These are phyloP conservation scores for Eucriotettix oculatus DNA, from an alignment of 2,888 invertebrate species.

Conservation along the genomic window DNA sequence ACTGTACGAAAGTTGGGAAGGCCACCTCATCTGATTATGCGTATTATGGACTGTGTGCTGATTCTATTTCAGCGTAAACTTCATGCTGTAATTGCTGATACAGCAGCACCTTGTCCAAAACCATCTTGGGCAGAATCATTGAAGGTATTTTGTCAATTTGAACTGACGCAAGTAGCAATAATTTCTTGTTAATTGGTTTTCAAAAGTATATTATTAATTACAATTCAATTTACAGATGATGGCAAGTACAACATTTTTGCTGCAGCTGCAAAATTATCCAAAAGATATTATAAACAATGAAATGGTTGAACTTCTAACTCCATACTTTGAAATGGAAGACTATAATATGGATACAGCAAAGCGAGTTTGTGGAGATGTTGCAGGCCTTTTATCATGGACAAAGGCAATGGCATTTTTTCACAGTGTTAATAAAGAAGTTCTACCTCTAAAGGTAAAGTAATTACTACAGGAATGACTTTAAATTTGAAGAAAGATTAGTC, in stretches of 20 bases:
- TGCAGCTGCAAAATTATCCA: slow-evolving; percentile 85
- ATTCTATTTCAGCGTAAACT: slow-evolving; percentile 81
- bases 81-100: slow-evolving; percentile 66
- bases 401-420: slow-evolving; percentile 93
- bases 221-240: slow-evolving; percentile 49
- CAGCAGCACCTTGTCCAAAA: slow-evolving; percentile 68
- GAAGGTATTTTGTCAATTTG: slow-evolving; percentile 42
- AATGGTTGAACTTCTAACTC: slow-evolving; percentile 82
- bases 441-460: slow-evolving; percentile 56
- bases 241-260: slow-evolving; percentile 83
- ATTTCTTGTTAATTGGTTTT: too few species aligned
- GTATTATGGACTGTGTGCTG: slow-evolving; percentile 94
- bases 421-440: slow-evolving; percentile 89
- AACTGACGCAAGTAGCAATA: too few species aligned
- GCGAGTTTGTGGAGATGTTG: slow-evolving; percentile 91
- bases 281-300: slow-evolving; percentile 95
- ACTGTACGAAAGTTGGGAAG: slow-evolving; percentile 87
- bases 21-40: slow-evolving; percentile 92
- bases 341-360: slow-evolving; percentile 94
- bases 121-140: slow-evolving; percentile 94
- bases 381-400: slow-evolving; percentile 89
- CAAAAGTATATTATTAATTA: too few species aligned
- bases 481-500: neutral
- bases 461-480: neutral
- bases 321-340: slow-evolving; percentile 91